Percentiles rank a stretch among this genome's conserved stretches.
Evolutionary conservation across 2,113 vertebrate species (phyloP).

Genomic region (Colius striatus): DNA sequence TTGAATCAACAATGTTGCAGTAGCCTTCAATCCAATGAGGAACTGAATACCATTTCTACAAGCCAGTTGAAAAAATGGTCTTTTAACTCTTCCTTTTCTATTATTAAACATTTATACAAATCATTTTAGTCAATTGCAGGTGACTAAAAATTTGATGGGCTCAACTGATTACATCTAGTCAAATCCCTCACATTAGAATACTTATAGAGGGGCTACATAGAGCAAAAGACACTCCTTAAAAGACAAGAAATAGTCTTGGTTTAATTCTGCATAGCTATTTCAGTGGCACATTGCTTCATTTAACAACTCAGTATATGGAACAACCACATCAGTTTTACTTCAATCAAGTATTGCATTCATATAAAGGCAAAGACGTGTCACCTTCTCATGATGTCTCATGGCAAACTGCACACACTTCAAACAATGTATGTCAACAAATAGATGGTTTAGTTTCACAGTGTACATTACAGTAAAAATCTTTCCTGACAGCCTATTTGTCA

Average conservation of each 20-base stretch:
- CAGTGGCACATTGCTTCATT: background rate
- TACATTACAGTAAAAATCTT: slow-evolving; percentile 59
- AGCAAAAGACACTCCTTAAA: background rate
- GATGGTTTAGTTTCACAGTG: slow-evolving; percentile 57
- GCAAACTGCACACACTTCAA: slow-evolving; percentile 44
- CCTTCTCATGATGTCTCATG: slow-evolving; percentile 12
- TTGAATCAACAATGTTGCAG: background rate
- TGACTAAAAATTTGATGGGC: background rate
- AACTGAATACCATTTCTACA: background rate
- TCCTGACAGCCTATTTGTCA: slow-evolving; percentile 66
- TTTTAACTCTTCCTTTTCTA: background rate
- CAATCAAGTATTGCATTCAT: background rate
- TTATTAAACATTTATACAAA: background rate
- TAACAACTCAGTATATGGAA: background rate
- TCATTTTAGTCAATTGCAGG: background rate
- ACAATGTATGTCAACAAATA: slow-evolving; percentile 63
- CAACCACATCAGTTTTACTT: background rate
- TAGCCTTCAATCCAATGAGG: background rate
- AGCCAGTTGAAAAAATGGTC: background rate
- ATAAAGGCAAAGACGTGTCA: background rate
- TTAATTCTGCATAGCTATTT: background rate
- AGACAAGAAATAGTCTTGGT: background rate
- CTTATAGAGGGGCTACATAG: background rate
- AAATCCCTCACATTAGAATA: background rate
- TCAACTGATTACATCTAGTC: background rate